Evolutionary conservation across 2,113 vertebrate genomes (phyloP).

Genomic region (Centropus bengalensis): DNA sequence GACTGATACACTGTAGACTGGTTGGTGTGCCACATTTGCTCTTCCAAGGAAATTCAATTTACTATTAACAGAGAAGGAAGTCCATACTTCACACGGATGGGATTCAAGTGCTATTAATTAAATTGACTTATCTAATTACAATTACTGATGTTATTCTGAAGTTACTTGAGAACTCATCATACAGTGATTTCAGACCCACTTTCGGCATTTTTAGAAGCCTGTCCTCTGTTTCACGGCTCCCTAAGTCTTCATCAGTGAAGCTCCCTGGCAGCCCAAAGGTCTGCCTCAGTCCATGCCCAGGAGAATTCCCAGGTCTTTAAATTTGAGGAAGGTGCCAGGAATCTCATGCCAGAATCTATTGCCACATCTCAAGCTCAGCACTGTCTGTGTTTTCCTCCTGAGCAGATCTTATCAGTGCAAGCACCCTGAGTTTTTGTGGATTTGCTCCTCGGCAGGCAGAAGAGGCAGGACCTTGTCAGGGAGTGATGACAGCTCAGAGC

Average conservation of each 20-base stretch:
- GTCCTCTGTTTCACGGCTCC: background rate
- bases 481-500: no score
- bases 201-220: background rate
- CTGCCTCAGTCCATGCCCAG: background rate
- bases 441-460: background rate
- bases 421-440: background rate
- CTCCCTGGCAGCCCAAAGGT: background rate
- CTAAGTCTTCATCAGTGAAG: background rate
- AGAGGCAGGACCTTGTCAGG: background rate
- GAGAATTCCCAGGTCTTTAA: background rate
- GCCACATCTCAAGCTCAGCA: background rate
- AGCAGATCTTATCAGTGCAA: fast-evolving
- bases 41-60: background rate
- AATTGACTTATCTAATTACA: background rate
- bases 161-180: background rate
- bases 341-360: background rate
- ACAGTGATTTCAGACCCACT: background rate
- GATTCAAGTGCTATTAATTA: background rate
- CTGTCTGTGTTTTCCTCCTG: background rate
- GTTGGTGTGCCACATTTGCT: background rate
- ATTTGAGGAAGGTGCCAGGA: background rate
- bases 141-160: background rate
- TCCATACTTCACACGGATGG: background rate
- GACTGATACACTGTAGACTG: background rate
- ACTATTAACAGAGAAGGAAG: background rate